Evolutionary conservation across 2,797 vertebrate genomes (phyloP).

Genomic region (Alfaro cultratus): DNA sequence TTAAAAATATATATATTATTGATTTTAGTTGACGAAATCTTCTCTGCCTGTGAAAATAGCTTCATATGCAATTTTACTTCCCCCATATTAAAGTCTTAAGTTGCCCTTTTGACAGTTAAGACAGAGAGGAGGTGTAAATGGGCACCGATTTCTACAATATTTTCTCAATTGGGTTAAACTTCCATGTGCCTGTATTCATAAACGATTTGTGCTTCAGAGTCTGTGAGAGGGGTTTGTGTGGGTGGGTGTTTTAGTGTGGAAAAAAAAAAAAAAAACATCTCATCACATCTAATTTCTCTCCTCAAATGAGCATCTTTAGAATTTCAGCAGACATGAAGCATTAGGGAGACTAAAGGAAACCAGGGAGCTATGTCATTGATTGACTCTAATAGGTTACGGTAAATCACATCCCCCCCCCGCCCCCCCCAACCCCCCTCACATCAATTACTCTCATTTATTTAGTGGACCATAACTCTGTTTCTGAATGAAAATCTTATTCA

Average conservation of each 20-base stretch:
- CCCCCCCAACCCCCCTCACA: conserved; percentile 65
- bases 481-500: conserved; percentile 99
- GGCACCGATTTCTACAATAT: not conserved
- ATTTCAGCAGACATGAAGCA: conserved; percentile 85
- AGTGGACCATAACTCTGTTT: conserved; percentile 98
- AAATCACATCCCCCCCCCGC: conserved; percentile 80
- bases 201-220: conserved; percentile 9
- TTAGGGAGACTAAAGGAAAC: conserved; percentile 85
- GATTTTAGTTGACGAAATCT: not conserved
- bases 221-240: conserved; percentile 9
- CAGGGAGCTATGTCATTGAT: conserved; percentile 95
- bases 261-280: conserved; percentile 22
- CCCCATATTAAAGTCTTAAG: not conserved
- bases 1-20: too few relatives aligned
- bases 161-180: not conserved
- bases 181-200: not conserved
- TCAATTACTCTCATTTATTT: conserved; percentile 99
- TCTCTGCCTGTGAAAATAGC: not conserved
- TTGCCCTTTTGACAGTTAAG: not conserved
- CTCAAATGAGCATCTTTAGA: conserved; percentile 87
- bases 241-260: conserved; percentile 13
- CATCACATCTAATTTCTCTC: conserved; percentile 82
- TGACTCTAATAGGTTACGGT: conserved; percentile 87
- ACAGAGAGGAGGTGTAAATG: conserved; percentile 5
- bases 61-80: not conserved